Base-by-base conservation (phyloP, 2,888 invertebrate genomes). In the Heliconius charithonia region DNA sequence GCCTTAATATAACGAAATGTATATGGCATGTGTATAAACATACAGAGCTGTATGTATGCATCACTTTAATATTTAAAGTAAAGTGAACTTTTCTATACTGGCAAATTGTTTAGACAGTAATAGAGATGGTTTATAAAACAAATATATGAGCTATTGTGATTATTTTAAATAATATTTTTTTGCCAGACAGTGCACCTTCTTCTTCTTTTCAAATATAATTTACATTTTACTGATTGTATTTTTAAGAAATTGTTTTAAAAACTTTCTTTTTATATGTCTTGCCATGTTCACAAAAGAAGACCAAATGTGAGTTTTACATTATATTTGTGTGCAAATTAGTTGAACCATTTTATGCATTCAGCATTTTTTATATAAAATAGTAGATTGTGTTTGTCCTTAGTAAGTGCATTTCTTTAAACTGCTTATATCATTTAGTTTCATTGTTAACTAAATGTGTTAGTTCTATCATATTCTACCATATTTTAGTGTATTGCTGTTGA, bases 301-400 rank as follows among this genome's bases (percentile, higher is more conserved):
- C 66, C 59, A 72, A 78, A 75, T 62, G 80, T 80, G 77, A 80
- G 80, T 80, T 63, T 45, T 41, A 75, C 51, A 56, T 62, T 78
- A 73, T 75, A 45, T 80, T 41, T 80, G 75, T 78, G 80, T 80
- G 78, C 80, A 78, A 77, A 80, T 78, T 79, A 75, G 75, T 80
- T 80, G 80, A 80, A 80, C 80, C 80, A 80, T 80, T 80, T 80
- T 80, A 80, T 78, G 80, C 78, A 80, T 71, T 59, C 71, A 74
- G 63, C 66, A 77, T 77, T 71, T 56, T 62, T 74, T 63, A 41
- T 37, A 63, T 74, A 27, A 63, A 74, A 37, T 45, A 37, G 51
- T 69, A 76, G 76, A 37, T 76, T 76, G 76, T 69, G 76, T 56
- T 56, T 75, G 67, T 74, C 27, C 63, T 41, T 72, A 59, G 72